Evolutionary conservation across 2,113 vertebrate species (phyloP).

Genomic region (Ophiodon elongatus): DNA sequence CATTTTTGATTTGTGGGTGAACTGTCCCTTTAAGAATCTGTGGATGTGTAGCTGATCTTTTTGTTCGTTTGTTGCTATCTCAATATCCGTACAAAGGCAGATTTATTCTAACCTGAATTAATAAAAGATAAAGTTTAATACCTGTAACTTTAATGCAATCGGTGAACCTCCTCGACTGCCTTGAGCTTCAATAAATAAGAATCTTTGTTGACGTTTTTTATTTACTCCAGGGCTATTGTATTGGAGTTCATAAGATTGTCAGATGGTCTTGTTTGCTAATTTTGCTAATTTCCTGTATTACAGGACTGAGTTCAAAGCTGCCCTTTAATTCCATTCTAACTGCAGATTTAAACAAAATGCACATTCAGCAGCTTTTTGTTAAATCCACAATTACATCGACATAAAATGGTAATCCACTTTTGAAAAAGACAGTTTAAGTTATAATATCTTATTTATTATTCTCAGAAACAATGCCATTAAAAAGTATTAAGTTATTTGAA

Average conservation of each 20-base stretch:
- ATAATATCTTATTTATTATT: not conserved
- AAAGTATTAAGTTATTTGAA: not conserved
- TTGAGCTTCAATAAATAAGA: not conserved
- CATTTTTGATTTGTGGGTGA: too few species aligned
- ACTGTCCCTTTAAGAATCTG: not conserved
- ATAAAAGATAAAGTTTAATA: not conserved
- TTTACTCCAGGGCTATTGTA: not conserved
- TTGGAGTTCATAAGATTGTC: not conserved
- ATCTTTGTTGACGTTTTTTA: not conserved
- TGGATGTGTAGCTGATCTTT: not conserved
- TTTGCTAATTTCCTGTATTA: not conserved
- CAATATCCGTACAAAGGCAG: not conserved
- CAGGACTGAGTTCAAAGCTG: not conserved
- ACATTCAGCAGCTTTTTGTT: not conserved
- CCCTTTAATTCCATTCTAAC: not conserved
- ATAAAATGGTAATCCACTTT: not conserved
- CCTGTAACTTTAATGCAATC: not conserved
- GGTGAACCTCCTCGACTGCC: not conserved
- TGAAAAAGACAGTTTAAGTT: not conserved
- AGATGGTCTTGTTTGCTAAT: not conserved
- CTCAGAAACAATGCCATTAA: not conserved
- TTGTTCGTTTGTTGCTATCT: slow-evolving; percentile 4
- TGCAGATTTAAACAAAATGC: not conserved
- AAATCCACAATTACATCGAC: not conserved
- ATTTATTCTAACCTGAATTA: not conserved